phyloP scores from a whole-genome alignment of 1,140 invertebrate species.

The Dufourea novaeangliae region DNA sequence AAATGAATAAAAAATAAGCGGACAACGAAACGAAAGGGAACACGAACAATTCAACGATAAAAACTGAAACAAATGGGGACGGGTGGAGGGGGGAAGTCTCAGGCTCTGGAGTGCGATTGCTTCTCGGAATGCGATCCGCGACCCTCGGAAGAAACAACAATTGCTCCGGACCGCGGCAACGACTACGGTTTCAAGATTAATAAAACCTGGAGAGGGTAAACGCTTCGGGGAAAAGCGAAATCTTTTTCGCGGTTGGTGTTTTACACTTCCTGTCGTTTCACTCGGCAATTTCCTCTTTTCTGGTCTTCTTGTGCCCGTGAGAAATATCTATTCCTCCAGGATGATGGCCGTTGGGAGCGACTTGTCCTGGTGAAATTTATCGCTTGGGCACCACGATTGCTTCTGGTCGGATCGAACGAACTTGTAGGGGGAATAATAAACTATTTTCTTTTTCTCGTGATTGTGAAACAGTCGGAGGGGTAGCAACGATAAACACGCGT shows the following conservation, averaged over 20 bases:
- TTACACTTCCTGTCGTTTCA: conserved; percentile 33
- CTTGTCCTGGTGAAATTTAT: too few relatives aligned
- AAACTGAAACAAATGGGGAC: conserved; percentile 27
- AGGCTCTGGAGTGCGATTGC: conserved; percentile 47
- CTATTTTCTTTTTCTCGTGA: not conserved
- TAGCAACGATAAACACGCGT: not conserved
- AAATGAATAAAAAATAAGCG: not conserved
- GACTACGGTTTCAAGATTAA: conserved; percentile 33
- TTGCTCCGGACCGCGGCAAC: conserved; percentile 15
- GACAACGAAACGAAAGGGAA: too few relatives aligned
- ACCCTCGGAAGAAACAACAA: conserved; percentile 61
- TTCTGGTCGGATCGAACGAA: too few relatives aligned
- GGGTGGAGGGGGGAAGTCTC: conserved; percentile 48
- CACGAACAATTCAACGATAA: conserved; percentile 5
- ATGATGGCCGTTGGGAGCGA: not conserved
- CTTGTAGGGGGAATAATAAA: too few relatives aligned
- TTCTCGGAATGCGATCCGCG: conserved; percentile 60
- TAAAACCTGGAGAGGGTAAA: conserved; percentile 55
- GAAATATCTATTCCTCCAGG: not conserved
- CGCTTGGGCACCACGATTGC: too few relatives aligned
- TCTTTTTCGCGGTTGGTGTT: not conserved
- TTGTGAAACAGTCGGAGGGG: too few relatives aligned
- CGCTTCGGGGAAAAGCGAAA: conserved; percentile 15
- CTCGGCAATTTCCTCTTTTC: conserved; percentile 19
- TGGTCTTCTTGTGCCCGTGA: not conserved